Percentiles rank a stretch among this genome's conserved stretches.
phyloP scores from a whole-genome alignment of 2,888 invertebrate genomes.

The Dione juno region DNA sequence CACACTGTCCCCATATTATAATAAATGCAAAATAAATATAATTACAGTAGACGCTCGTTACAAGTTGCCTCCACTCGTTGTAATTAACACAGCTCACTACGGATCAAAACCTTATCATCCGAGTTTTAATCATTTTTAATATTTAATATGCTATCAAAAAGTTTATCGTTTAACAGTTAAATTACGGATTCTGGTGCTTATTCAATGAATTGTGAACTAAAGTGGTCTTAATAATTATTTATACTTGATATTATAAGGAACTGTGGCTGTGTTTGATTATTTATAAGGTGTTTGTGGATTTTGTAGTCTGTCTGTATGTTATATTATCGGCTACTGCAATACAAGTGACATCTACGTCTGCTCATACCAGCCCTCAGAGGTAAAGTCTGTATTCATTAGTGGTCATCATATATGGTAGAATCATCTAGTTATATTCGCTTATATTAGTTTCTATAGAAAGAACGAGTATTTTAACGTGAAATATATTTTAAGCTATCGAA shows the following conservation, averaged over 20 bases:
- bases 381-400: too few species aligned
- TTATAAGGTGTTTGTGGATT: too few species aligned
- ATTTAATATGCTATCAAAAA: constrained; percentile 22
- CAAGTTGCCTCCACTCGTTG: not conserved
- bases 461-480: not conserved
- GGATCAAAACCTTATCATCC: constrained; percentile 16
- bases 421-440: not conserved
- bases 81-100: constrained; percentile 18
- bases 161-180: constrained; percentile 20
- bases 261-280: not conserved
- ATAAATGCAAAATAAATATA: constrained; percentile 13
- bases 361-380: too few species aligned
- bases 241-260: not conserved
- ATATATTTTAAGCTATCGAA: constrained; percentile 17
- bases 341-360: too few species aligned
- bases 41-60: constrained; percentile 11
- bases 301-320: too few species aligned
- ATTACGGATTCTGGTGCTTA: constrained; percentile 11
- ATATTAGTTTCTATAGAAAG: not conserved
- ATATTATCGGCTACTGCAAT: too few species aligned
- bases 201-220: not conserved
- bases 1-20: too few species aligned
- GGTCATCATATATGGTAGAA: too few species aligned
- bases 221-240: not conserved
- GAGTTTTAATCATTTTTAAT: constrained; percentile 31